Evolutionary conservation across 2,797 vertebrate species (phyloP).

Genomic region (Lateolabrax maculatus): DNA sequence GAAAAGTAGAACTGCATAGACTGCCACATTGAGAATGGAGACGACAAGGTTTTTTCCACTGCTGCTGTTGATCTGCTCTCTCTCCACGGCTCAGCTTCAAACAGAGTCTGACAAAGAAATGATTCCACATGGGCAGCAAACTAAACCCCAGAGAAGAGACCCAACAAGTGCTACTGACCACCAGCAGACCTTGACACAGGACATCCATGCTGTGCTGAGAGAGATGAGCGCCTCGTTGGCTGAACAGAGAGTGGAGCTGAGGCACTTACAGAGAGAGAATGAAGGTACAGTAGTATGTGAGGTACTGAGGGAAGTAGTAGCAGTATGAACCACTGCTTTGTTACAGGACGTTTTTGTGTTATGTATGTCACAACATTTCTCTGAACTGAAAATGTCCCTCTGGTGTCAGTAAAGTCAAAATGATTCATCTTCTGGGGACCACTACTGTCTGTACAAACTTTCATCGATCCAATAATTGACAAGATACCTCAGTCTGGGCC

Average conservation of each 20-base stretch:
- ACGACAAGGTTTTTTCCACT: conserved; percentile 8
- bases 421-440: no score
- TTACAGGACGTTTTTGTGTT: not conserved
- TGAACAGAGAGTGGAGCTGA: conserved; percentile 48
- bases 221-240: conserved; percentile 49
- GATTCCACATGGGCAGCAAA: conserved; percentile 1
- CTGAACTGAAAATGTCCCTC: no score
- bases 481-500: no score
- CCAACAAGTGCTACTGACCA: not conserved
- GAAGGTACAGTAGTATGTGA: conserved; percentile 36
- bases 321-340: not conserved
- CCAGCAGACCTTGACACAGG: not conserved
- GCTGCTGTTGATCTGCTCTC: conserved; percentile 50
- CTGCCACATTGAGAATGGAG: conserved; percentile 25
- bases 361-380: no score
- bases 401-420: no score
- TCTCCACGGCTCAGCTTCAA: conserved; percentile 8
- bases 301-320: not conserved
- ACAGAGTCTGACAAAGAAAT: conserved; percentile 24
- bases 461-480: no score
- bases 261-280: conserved; percentile 35
- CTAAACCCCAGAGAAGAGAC: not conserved
- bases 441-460: no score
- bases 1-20: not conserved
- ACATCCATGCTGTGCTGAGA: conserved; percentile 55